Evolutionary conservation across 2,113 vertebrate species (phyloP).

Genomic region (Nothoprocta perdicaria): DNA sequence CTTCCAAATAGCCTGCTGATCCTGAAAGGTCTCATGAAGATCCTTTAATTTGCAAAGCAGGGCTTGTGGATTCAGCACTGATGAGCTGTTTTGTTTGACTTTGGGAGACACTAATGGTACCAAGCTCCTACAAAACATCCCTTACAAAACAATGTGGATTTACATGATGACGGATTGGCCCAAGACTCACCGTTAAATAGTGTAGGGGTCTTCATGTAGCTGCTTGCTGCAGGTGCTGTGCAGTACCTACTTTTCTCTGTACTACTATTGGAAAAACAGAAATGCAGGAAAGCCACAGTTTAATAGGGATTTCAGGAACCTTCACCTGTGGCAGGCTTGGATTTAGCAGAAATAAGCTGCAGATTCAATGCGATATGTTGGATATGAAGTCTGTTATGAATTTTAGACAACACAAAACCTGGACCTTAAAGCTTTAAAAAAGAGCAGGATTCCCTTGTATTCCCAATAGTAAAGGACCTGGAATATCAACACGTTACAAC

Average conservation of each 20-base stretch:
- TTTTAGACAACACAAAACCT: not conserved
- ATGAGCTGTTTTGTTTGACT: conserved; percentile 43
- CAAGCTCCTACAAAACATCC: conserved; percentile 30
- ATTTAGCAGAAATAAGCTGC: not conserved
- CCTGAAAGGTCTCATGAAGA: conserved; percentile 50
- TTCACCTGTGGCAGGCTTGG: not conserved
- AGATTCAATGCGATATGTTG: not conserved
- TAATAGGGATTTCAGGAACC: not conserved
- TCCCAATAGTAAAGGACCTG: not conserved
- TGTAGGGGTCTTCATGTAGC: not conserved
- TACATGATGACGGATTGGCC: not conserved
- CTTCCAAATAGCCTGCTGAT: conserved; percentile 47
- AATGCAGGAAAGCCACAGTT: not conserved
- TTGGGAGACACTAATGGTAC: conserved; percentile 5
- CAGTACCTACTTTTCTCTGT: not conserved
- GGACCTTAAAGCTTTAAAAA: not conserved
- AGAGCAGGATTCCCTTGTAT: not conserved
- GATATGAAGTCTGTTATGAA: not conserved
- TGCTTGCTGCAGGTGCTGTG: not conserved
- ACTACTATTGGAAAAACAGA: not conserved
- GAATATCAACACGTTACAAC: not conserved
- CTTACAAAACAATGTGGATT: conserved; percentile 42
- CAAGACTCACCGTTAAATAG: not conserved
- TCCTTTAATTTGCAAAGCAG: conserved; percentile 52
- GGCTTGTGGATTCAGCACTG: conserved; percentile 5